phyloP scores from a whole-genome alignment of 2,113 vertebrate genomes.

The Chiloscyllium plagiosum region DNA sequence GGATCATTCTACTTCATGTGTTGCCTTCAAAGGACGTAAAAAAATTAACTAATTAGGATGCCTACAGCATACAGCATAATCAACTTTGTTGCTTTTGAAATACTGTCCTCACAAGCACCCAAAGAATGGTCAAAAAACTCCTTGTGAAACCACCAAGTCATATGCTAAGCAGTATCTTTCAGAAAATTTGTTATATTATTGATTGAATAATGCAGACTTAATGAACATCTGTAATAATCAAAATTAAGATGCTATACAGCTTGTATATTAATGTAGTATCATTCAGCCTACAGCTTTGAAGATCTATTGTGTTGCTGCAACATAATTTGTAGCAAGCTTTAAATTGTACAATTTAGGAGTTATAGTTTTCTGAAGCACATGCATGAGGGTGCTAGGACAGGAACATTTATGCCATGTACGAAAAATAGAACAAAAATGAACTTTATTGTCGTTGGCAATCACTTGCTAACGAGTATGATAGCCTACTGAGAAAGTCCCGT shows the following conservation, averaged over 20 bases:
- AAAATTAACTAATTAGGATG: neutral
- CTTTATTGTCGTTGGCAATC: no score
- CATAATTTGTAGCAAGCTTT: neutral
- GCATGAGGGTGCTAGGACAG: neutral
- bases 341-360: neutral
- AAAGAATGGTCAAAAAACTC: neutral
- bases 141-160: neutral
- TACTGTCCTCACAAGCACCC: neutral
- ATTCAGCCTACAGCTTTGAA: neutral
- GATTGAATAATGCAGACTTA: neutral
- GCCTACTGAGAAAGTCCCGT: no score
- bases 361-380: neutral
- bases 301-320: neutral
- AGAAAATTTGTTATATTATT: neutral
- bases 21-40: neutral
- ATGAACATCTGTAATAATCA: neutral
- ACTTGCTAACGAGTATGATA: no score
- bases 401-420: neutral
- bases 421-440: neutral
- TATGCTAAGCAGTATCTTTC: neutral
- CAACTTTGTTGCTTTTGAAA: neutral
- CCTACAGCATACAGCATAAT: neutral
- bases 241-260: neutral
- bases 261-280: neutral
- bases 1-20: neutral